A percentile compares a stretch with the other conserved stretches of the same genome.
These are phyloP conservation scores for Heliconius eleuchia DNA, from an alignment of 1,140 invertebrate species.

Conservation along the genomic window DNA sequence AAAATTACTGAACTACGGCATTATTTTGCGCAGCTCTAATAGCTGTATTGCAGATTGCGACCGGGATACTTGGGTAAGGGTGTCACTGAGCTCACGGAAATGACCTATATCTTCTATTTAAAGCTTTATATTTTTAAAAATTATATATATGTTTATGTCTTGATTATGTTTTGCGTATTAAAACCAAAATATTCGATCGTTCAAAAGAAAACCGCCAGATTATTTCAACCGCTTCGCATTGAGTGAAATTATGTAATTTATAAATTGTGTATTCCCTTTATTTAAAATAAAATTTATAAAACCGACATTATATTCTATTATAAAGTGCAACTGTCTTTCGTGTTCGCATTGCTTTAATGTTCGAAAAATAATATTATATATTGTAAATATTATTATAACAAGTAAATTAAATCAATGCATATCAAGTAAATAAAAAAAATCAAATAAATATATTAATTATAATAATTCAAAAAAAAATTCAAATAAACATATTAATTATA, in stretches of 20 bases:
- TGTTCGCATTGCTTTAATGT: too few species aligned
- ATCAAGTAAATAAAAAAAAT: too few species aligned
- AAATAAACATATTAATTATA: background rate
- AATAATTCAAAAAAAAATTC: background rate
- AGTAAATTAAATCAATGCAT: too few species aligned
- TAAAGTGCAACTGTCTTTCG: too few species aligned
- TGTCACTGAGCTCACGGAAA: slow-evolving; percentile 62
- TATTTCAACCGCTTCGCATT: too few species aligned
- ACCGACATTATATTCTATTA: too few species aligned
- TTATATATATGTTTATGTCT: background rate
- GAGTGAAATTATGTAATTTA: too few species aligned
- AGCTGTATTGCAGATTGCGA: slow-evolving; percentile 50
- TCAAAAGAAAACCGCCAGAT: background rate
- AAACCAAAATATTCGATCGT: background rate
- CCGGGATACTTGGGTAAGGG: slow-evolving; percentile 54
- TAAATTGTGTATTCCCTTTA: too few species aligned
- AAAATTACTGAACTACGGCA: slow-evolving; percentile 30
- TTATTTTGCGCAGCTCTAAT: slow-evolving; percentile 62
- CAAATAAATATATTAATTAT: background rate
- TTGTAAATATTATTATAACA: too few species aligned
- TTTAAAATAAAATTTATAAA: too few species aligned
- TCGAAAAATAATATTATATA: too few species aligned
- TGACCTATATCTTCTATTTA: slow-evolving; percentile 71
- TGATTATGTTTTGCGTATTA: background rate
- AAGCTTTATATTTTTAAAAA: slow-evolving; percentile 34